Conservation (phyloP, 2,797 vertebrate genomes). For the Amazona ochrocephala region DNA sequence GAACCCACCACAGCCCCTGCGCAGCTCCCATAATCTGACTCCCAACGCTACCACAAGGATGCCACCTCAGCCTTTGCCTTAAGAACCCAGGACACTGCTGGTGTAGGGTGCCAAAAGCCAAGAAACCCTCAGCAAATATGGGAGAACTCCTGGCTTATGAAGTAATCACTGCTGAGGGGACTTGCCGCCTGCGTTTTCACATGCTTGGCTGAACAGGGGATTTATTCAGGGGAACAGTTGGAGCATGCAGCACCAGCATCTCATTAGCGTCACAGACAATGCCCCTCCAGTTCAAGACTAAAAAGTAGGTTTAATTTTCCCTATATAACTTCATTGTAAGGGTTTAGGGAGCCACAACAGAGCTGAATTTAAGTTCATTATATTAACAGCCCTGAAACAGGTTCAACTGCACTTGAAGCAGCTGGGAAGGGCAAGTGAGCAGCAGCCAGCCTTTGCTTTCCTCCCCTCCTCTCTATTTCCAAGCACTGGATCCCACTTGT, state of each 20-base stretch:
- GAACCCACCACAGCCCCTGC: rapidly evolving
- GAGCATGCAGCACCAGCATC: constrained; percentile 45
- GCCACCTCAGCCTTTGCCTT: not conserved
- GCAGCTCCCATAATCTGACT: not conserved
- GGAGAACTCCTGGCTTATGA: not conserved
- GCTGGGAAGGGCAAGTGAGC: not conserved
- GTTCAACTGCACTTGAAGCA: not conserved
- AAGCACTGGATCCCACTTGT: not conserved
- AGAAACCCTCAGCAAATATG: not conserved
- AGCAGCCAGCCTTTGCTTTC: not conserved
- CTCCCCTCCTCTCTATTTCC: not conserved
- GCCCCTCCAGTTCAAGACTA: not conserved
- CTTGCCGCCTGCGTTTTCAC: not conserved
- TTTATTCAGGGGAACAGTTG: constrained; percentile 56
- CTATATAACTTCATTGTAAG: not conserved
- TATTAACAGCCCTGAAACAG: not conserved
- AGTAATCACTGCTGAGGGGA: not conserved
- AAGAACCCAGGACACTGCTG: not conserved
- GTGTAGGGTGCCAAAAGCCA: not conserved
- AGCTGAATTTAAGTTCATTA: not conserved
- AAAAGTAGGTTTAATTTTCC: not conserved
- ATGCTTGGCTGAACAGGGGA: constrained; percentile 19
- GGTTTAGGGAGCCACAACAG: not conserved
- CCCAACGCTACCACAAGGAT: rapidly evolving
- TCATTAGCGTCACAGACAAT: constrained; percentile 50